Conservation (phyloP, 2,888 invertebrate species). For the Mythimna vitellina region DNA sequence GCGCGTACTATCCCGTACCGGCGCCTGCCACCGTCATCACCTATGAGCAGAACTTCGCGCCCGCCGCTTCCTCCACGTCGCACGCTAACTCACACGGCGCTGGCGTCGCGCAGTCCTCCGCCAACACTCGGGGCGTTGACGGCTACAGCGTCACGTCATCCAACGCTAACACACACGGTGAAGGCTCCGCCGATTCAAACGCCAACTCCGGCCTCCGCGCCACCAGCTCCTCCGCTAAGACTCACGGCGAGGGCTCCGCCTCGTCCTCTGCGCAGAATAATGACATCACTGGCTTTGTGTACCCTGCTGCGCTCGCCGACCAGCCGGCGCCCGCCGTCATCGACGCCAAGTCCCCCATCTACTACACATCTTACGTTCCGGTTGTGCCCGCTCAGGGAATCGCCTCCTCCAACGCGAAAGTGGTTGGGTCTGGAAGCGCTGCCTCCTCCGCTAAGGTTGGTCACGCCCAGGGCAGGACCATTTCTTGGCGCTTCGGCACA, state of each 20-base stretch:
- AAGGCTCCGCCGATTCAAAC: constrained; percentile 78
- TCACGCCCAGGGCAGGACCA: constrained; percentile 67
- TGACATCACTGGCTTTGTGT: constrained; percentile 64
- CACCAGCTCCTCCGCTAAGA: constrained; percentile 74
- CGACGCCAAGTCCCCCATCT: constrained; percentile 75
- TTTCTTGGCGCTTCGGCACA: constrained; percentile 85
- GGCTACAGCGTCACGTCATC: constrained; percentile 75
- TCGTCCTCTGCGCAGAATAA: constrained; percentile 74
- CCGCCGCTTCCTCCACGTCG: constrained; percentile 70
- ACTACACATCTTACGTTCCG: constrained; percentile 70
- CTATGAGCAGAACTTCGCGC: constrained; percentile 81
- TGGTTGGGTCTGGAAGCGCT: constrained; percentile 72
- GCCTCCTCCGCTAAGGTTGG: constrained; percentile 72
- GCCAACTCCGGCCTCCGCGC: constrained; percentile 76
- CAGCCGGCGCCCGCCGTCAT: constrained; percentile 66
- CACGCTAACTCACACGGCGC: constrained; percentile 74
- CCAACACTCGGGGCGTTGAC: constrained; percentile 75
- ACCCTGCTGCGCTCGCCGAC: constrained; percentile 56
- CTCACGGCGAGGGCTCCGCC: constrained; percentile 77
- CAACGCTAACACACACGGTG: constrained; percentile 76
- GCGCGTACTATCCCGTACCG: constrained; percentile 78
- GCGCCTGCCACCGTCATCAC: constrained; percentile 80
- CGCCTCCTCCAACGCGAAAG: constrained; percentile 78
- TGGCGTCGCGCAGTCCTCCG: constrained; percentile 78
- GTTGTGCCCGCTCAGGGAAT: constrained; percentile 56